Percentiles rank a stretch among this genome's conserved stretches.
Conservation (phyloP, 2,113 vertebrate genomes). For the Galbula dea region DNA sequence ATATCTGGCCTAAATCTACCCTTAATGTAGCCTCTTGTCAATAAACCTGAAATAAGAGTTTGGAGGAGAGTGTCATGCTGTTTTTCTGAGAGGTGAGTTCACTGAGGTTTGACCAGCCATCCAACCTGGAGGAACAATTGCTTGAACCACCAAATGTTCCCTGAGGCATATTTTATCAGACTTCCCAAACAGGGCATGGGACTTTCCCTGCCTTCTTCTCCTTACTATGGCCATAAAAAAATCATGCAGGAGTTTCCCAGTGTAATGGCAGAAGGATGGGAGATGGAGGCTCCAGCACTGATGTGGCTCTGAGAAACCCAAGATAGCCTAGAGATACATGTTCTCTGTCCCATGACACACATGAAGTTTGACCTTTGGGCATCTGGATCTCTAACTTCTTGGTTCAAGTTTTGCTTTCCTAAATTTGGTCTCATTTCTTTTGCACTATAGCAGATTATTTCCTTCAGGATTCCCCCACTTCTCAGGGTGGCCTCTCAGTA, state of each 20-base stretch:
- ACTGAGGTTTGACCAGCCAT: not conserved
- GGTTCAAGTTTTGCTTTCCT: not conserved
- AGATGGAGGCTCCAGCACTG: not conserved
- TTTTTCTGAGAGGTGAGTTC: not conserved
- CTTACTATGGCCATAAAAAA: not conserved
- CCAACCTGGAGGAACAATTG: not conserved
- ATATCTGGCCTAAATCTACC: no score
- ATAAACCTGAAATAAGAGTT: not conserved
- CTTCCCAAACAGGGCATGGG: fast-evolving
- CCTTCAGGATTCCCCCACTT: not conserved
- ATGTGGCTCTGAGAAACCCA: not conserved
- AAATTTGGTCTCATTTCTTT: not conserved
- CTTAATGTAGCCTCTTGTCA: no score
- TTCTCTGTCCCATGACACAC: not conserved
- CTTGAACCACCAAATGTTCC: not conserved
- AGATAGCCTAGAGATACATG: not conserved
- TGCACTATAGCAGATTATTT: not conserved
- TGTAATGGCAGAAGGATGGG: not conserved
- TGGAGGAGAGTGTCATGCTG: not conserved
- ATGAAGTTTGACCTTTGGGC: not conserved
- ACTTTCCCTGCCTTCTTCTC: not conserved
- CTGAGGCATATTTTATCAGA: not conserved
- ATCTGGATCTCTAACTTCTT: not conserved
- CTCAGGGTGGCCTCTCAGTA: not conserved
- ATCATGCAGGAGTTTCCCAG: not conserved